phyloP scores from a whole-genome alignment of 2,797 vertebrate species.

The Gouania willdenowi region DNA sequence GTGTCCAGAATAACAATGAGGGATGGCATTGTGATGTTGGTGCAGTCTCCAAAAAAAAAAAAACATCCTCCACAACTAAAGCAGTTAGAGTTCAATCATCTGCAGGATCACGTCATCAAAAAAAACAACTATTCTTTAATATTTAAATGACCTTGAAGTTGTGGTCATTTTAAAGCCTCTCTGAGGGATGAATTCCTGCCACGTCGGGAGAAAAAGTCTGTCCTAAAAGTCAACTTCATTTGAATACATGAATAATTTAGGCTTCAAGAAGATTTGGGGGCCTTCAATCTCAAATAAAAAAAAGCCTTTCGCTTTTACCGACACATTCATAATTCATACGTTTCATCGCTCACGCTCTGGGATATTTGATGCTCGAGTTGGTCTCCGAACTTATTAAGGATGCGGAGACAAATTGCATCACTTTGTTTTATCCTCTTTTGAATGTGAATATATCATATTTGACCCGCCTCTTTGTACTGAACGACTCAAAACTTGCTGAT shows the following conservation, averaged over 20 bases:
- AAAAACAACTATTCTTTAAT: too few relatives aligned
- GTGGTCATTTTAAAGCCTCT: too few relatives aligned
- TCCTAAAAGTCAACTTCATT: constrained; percentile 59
- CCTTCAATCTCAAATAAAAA: constrained; percentile 53
- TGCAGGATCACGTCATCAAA: too few relatives aligned
- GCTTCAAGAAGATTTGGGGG: constrained; percentile 46
- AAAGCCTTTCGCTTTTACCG: constrained; percentile 23
- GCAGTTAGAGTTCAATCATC: too few relatives aligned
- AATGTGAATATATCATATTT: constrained; percentile 8
- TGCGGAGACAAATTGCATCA: constrained; percentile 6
- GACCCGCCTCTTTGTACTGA: not conserved
- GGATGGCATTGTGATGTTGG: constrained; percentile 5
- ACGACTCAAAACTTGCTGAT: not conserved
- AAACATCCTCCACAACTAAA: constrained; percentile 27
- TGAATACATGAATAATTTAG: constrained; percentile 72
- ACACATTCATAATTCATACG: constrained; percentile 61
- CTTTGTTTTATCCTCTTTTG: not conserved
- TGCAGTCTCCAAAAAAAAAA: constrained; percentile 3
- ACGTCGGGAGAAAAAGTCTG: constrained; percentile 13
- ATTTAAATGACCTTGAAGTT: too few relatives aligned
- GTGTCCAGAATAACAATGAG: constrained; percentile 62
- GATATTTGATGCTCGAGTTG: constrained; percentile 14
- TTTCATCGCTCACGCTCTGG: constrained; percentile 2
- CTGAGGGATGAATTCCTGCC: constrained; percentile 47
- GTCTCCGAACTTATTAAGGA: not conserved